Evolutionary conservation across 2,797 vertebrate species (phyloP).

Genomic region (Pangasius krempfi): DNA sequence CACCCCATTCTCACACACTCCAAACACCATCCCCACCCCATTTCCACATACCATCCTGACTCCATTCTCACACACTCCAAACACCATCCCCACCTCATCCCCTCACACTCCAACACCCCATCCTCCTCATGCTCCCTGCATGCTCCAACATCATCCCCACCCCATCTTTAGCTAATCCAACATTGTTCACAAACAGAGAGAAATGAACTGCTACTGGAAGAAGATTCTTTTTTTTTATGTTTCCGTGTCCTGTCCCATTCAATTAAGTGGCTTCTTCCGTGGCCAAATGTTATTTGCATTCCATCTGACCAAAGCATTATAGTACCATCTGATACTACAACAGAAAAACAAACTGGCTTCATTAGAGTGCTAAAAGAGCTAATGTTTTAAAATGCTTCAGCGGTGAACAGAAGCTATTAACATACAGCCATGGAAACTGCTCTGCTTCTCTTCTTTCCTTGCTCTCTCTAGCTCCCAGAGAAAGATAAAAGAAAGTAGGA

Average conservation of each 20-base stretch:
- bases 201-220: not conserved
- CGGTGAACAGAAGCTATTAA: slow-evolving; percentile 42
- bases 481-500: slow-evolving; percentile 44
- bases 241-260: not conserved
- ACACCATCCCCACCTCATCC: not conserved
- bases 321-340: slow-evolving; percentile 2
- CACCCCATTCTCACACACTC: too few relatives aligned
- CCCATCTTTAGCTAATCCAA: not conserved
- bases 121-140: too few relatives aligned
- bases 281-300: slow-evolving; percentile 1
- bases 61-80: not conserved
- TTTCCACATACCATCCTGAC: too few relatives aligned
- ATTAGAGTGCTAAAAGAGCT: slow-evolving; percentile 16
- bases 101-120: not conserved
- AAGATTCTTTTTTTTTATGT: not conserved
- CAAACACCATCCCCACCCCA: not conserved
- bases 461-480: slow-evolving; percentile 20
- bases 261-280: not conserved
- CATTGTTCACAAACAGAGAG: not conserved
- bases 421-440: slow-evolving; percentile 38
- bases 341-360: slow-evolving; percentile 13
- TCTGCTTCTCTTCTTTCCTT: slow-evolving; percentile 26
- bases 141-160: not conserved
- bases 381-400: slow-evolving; percentile 32
- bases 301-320: not conserved